Conservation (phyloP, 1,140 invertebrate species). For the Dendrolimus kikuchii region DNA sequence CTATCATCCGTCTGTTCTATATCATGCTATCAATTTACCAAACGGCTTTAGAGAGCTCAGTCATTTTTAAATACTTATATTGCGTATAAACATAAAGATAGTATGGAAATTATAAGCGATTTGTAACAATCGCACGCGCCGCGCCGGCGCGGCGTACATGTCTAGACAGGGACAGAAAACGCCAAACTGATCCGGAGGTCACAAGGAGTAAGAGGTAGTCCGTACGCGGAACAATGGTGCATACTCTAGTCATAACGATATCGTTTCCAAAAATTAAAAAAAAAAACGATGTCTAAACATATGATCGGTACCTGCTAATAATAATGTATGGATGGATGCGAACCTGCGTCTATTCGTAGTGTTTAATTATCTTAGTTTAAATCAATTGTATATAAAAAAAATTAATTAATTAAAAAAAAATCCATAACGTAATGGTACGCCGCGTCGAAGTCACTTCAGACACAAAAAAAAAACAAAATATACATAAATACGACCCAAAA, state of each 20-base stretch:
- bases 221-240: conserved; percentile 61
- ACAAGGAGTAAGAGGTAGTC: conserved; percentile 24
- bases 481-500: conserved; percentile 26
- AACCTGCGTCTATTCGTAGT: conserved; percentile 69
- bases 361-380: conserved; percentile 71
- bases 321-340: conserved; percentile 70
- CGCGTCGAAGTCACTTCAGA: conserved; percentile 44
- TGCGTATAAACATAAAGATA: too few relatives aligned
- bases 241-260: conserved; percentile 59
- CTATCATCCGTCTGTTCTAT: too few relatives aligned
- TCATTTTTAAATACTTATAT: too few relatives aligned
- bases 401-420: not conserved
- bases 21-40: too few relatives aligned
- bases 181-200: conserved; percentile 12
- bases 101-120: too few relatives aligned
- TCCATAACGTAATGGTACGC: conserved; percentile 28
- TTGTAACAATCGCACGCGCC: too few relatives aligned
- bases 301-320: conserved; percentile 68
- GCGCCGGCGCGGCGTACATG: too few relatives aligned
- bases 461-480: conserved; percentile 26
- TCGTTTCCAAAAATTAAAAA: conserved; percentile 36
- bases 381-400: conserved; percentile 67
- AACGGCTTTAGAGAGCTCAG: too few relatives aligned
- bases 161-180: conserved; percentile 18
- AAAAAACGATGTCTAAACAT: conserved; percentile 59